These are phyloP conservation scores for Phania funesta DNA, from an alignment of 2,888 invertebrate species.

Conservation along the genomic window DNA sequence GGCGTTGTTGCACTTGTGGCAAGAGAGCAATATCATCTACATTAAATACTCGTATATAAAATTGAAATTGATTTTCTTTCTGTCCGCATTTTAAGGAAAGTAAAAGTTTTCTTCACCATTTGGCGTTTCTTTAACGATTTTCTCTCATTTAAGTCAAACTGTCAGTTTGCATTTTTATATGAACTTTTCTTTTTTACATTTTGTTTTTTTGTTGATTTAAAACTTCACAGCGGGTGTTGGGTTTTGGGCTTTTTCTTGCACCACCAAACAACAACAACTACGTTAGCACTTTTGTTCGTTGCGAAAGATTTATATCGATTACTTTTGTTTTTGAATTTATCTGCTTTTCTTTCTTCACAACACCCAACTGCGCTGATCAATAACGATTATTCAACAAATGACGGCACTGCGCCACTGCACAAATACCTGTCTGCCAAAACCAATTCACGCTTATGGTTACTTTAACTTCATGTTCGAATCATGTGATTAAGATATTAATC, in stretches of 20 bases:
- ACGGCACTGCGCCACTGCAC: constrained; percentile 34
- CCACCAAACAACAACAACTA: not conserved
- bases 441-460: constrained; percentile 56
- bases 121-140: constrained; percentile 4
- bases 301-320: constrained; percentile 40
- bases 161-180: constrained; percentile 33
- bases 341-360: not conserved
- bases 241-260: constrained; percentile 10
- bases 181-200: not conserved
- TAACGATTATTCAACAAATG: constrained; percentile 53
- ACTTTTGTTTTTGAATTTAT: not conserved
- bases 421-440: constrained; percentile 27
- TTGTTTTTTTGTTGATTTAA: constrained; percentile 41
- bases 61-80: constrained; percentile 52
- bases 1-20: constrained; percentile 60
- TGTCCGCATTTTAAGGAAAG: constrained; percentile 47
- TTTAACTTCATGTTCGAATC: constrained; percentile 61
- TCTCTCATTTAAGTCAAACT: constrained; percentile 29
- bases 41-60: constrained; percentile 23
- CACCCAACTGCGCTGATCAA: constrained; percentile 47
- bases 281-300: not conserved
- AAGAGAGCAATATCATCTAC: not conserved
- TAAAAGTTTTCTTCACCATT: constrained; percentile 49
- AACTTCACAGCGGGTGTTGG: constrained; percentile 60
- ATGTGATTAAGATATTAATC: constrained; percentile 66